Conservation (phyloP, 2,888 invertebrate genomes). For the Therioaphis trifolii region DNA sequence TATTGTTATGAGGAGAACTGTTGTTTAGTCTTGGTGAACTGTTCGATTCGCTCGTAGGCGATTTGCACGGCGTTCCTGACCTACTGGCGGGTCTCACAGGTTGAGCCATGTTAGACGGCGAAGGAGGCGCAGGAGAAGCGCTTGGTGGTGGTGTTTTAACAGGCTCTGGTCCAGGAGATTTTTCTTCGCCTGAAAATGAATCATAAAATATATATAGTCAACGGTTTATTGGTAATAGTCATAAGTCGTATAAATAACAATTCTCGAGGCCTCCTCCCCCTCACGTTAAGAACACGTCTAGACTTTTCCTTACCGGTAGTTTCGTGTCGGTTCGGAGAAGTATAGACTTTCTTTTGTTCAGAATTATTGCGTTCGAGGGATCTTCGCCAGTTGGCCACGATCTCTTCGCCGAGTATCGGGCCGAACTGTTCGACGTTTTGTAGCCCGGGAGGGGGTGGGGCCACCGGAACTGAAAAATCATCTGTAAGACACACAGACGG, state of each 20-base stretch:
- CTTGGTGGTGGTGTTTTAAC: conserved; percentile 68
- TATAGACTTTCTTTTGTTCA: conserved; percentile 63
- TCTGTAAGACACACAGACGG: conserved; percentile 61
- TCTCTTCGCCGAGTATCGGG: conserved; percentile 83
- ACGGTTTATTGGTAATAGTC: background rate
- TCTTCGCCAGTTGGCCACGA: conserved; percentile 83
- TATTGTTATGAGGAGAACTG: conserved; percentile 68
- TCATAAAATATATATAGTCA: conserved; percentile 6
- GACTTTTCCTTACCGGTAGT: conserved; percentile 63
- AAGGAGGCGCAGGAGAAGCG: conserved; percentile 57
- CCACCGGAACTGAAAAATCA: conserved; percentile 64
- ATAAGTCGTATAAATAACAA: conserved; percentile 13
- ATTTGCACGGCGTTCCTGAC: conserved; percentile 64
- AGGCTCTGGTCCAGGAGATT: conserved; percentile 43
- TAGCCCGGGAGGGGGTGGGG: conserved; percentile 71
- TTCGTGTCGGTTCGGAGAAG: conserved; percentile 58
- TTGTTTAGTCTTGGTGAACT: conserved; percentile 67
- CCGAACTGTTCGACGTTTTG: conserved; percentile 80
- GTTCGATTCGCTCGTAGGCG: conserved; percentile 67
- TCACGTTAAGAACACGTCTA: conserved; percentile 56
- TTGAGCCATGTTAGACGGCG: conserved; percentile 48
- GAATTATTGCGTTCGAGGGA: conserved; percentile 73
- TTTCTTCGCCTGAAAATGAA: conserved; percentile 45
- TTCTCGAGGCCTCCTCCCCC: conserved; percentile 62
- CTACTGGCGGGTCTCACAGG: conserved; percentile 58